Evolutionary conservation across 2,797 vertebrate genomes (phyloP), one percentile per base, ranked within the genome.

Genomic region (Lindbergichthys nudifrons): DNA sequence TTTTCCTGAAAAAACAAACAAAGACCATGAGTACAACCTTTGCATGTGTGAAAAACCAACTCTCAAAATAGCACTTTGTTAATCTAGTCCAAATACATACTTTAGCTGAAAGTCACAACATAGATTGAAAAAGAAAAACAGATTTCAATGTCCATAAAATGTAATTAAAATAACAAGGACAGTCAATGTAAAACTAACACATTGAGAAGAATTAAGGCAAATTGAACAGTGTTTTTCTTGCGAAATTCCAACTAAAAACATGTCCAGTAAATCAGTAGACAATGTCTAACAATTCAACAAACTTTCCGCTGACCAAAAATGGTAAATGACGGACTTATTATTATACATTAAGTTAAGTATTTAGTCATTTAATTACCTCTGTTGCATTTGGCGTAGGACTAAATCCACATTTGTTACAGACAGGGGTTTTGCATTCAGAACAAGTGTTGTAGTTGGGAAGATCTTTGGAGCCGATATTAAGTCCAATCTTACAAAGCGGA

Each of bases 331-430:
- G 3, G n/a, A 16, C 32, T 36, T 7, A 36, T 36, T 36, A 36
- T 71, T 50, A 1, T 1, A 52, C 3, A 43, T 11, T 0, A 77
- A 77, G 30, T 8, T 5, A 30, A 23, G 6, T 32, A 56, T 41
- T 65, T 56, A 32, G 14, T 61, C 0, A 52, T 30, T 6, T n/a
- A 53, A 46, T 93, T 96, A 98, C 97, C 96, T 97, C 94, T 67
- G 91, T 91, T 77, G 96, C 84, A 85, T 95, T 96, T 0, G 94
- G 94, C 71, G 92, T 95, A 0, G 97, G 96, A 86, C 96, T 98
- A 95, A 98, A 98, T 95, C 97, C 97, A 96, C 97, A 98, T 84
- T 96, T 96, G 79, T 95, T 97, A 90, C 97, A 98, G 53, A 98
- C 96, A 53, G 85, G 82, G 9, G 89, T 91, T 94, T 96, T 96